Percentiles rank a stretch among this genome's conserved stretches.
Evolutionary conservation across 2,797 vertebrate genomes (phyloP).

Genomic region (Emys orbicularis): DNA sequence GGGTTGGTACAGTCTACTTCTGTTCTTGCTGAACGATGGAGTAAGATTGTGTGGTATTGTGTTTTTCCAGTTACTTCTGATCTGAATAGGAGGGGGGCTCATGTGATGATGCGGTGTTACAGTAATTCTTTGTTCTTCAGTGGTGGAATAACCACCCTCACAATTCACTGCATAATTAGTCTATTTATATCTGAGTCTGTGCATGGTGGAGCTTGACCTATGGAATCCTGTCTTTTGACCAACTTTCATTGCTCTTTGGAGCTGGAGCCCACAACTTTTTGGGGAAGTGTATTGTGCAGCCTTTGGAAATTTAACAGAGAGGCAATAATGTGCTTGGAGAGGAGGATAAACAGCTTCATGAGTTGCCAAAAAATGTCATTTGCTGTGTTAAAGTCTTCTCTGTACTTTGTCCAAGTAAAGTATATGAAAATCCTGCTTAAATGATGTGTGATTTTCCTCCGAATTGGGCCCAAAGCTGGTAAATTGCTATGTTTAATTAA

Average conservation of each 20-base stretch:
- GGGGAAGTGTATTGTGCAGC: accelerated
- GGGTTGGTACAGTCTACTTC: accelerated
- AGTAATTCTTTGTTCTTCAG: accelerated
- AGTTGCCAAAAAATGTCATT: neutral
- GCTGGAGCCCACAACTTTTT: accelerated
- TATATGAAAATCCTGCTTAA: constrained; percentile 22
- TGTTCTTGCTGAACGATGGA: accelerated
- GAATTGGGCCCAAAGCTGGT: constrained; percentile 21
- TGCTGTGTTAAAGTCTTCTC: neutral
- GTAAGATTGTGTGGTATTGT: accelerated
- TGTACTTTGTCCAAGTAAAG: constrained; percentile 12
- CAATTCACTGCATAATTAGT: neutral
- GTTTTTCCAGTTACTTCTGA: neutral
- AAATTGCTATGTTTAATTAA: constrained; percentile 32
- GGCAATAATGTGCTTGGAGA: neutral
- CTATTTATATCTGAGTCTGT: neutral
- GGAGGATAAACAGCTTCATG: neutral
- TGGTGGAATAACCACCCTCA: too few relatives aligned
- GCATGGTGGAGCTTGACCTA: neutral
- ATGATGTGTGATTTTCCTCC: neutral
- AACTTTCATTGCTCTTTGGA: accelerated
- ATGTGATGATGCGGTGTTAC: accelerated
- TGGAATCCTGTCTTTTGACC: neutral
- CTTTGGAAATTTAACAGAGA: neutral
- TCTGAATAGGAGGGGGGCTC: accelerated